Evolutionary conservation across 2,888 invertebrate species (phyloP), one percentile per base, ranked within the genome.

Genomic region (Phengaris arion): DNA sequence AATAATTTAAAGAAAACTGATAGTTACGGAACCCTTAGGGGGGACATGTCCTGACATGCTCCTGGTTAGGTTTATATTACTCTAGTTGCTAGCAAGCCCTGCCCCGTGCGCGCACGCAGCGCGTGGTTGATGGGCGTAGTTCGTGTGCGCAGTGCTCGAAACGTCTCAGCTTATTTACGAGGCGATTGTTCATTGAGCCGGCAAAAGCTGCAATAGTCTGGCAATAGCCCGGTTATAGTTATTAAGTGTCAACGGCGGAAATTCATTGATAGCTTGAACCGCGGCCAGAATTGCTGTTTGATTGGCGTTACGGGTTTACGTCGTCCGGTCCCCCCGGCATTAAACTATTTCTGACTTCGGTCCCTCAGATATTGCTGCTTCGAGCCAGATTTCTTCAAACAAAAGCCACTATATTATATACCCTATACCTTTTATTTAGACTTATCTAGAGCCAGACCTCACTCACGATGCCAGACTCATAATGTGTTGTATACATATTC

Each of bases 211-310:
- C 64, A 35, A 6, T 6, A 64, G 35, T 12, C 64, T 35, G 64
- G 64, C 64, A 64, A 64, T 64, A 85, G 83, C 87, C 90, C 90
- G 91, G 90, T 91, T 90, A 91, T 86, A 90, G 91, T 90, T 90
- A 91, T 91, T 91, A 91, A 91, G 89, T 93, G 93, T 93, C 93
- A 92, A 89, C 88, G 87, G 81, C 93, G 93, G 93, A 93, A 92
- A 93, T 89, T 92, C 93, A 92, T 92, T 92, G 93, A 93, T 93
- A 92, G 93, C 90, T 91, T 92, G 92, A 91, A 92, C 89, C 89
- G 91, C 86, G 82, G 82, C 89, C 87, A 92, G 72, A 72, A 72
- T 52, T 35, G 54, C 72, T 10, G 54, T 72, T 72, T 72, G 52
- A 72, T 72, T 72, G 72, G 54, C 72, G 54, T 72, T 72, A 45